Base-by-base conservation (phyloP, 2,888 invertebrate genomes). In the Selenia dentaria region DNA sequence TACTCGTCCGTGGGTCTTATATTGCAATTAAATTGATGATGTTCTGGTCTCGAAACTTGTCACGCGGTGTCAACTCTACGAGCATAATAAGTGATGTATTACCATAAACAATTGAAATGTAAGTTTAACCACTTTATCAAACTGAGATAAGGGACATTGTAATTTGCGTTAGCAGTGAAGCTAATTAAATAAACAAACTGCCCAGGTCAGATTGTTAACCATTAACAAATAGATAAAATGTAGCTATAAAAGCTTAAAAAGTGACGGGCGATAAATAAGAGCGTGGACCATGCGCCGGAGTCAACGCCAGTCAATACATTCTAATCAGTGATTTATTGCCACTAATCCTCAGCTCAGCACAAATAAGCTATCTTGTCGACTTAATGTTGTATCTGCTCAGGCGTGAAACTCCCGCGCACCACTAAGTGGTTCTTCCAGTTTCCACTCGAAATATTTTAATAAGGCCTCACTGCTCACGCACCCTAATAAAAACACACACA, bases 351-450 rank as follows among this genome's bases (percentile, higher is more conserved):
- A 74, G 86, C 85, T 83, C 80, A 87, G 87, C 90, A 89, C 89
- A 90, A 90, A 89, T 90, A 90, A 90, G 89, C 89, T 89, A 90
- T 90, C 89, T 87, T 87, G 90, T 88, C 88, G 89, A 85, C 86
- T 89, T 88, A 88, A 89, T 87, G 90, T 88, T 85, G 83, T 89
- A 90, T 89, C 89, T 85, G 83, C 67, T 72, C 86, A 83, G 89
- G 90, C 90, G 90, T 89, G 90, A 90, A 90, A 90, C 90, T 88
- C 90, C 88, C 87, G 88, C 84, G 88, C 85, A 83, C 78, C 86
- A 83, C 89, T 90, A 90, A 90, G 90, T 90, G 90, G 90, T 86
- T 88, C 90, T 88, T 87, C 90, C 90, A 90, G 90, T 90, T 90
- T 90, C 89, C 83, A 88, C 81, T 88, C 88, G 87, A 90, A 90